phyloP scores from a whole-genome alignment of 2,888 invertebrate species.

The Melanostoma scalare region DNA sequence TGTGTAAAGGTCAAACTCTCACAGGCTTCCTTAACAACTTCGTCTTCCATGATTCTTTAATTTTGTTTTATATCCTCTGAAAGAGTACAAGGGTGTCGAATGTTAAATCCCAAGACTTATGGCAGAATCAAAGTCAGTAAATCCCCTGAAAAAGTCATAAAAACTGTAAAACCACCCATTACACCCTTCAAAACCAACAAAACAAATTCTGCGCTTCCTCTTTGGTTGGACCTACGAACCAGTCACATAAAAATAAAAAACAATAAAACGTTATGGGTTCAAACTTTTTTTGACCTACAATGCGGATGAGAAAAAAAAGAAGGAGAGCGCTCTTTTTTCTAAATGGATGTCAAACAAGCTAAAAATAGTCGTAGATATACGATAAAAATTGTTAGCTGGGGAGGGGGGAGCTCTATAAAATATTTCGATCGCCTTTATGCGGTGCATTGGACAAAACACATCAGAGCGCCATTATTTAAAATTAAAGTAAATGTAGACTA shows the following conservation, averaged over 20 bases:
- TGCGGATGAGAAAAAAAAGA: background rate
- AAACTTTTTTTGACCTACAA: constrained; percentile 31
- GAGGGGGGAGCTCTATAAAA: constrained; percentile 1
- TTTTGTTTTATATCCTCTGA: constrained; percentile 51
- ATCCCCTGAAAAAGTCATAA: background rate
- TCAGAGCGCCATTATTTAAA: constrained; percentile 54
- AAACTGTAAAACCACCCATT: constrained; percentile 3
- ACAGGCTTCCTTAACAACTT: constrained; percentile 35
- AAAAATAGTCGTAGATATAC: constrained; percentile 51
- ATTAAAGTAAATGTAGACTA: constrained; percentile 42
- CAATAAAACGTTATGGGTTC: constrained; percentile 43
- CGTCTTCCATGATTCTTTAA: constrained; percentile 49
- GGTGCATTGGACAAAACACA: constrained; percentile 40
- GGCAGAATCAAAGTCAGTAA: background rate
- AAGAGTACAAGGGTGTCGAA: constrained; percentile 47
- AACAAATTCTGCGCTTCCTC: constrained; percentile 37
- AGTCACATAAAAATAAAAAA: constrained; percentile 13
- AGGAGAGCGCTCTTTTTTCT: constrained; percentile 3
- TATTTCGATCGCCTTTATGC: constrained; percentile 23
- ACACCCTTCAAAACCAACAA: background rate
- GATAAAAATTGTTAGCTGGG: background rate
- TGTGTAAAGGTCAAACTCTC: constrained; percentile 19
- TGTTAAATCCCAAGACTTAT: constrained; percentile 30
- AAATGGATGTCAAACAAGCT: constrained; percentile 29
- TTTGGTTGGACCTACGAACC: background rate